A percentile compares a stretch with the other conserved stretches of the same genome.
Conservation (phyloP, 2,888 invertebrate genomes). For the Steinernema scapterisci region DNA sequence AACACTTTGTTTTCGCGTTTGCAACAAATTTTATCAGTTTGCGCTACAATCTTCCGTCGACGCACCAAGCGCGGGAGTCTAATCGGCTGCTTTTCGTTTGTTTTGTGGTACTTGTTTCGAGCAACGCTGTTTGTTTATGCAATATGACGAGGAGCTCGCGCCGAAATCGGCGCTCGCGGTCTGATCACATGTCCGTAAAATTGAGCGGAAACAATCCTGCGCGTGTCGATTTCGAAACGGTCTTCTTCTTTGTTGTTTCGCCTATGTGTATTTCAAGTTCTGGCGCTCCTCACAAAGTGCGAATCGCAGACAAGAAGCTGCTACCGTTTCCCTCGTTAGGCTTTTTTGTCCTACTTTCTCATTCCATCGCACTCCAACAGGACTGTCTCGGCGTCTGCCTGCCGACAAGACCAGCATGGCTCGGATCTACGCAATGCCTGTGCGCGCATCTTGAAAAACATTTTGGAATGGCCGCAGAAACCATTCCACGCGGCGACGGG, state of each 20-base stretch:
- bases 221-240: not conserved
- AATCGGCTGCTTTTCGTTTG: not conserved
- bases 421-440: not conserved
- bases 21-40: not conserved
- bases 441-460: not conserved
- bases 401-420: not conserved
- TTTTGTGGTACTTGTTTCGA: not conserved
- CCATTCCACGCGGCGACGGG: not conserved
- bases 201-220: not conserved
- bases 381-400: not conserved
- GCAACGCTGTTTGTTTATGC: slow-evolving; percentile 8
- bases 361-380: not conserved
- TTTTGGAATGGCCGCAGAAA: not conserved
- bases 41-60: too few species aligned
- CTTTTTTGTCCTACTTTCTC: not conserved
- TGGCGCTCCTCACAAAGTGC: not conserved
- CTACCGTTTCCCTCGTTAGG: not conserved
- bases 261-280: not conserved
- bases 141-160: not conserved
- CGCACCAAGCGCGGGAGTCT: too few species aligned
- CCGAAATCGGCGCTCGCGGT: not conserved
- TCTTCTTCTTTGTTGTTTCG: not conserved
- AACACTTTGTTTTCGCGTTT: not conserved
- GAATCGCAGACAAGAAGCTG: not conserved
- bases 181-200: slow-evolving; percentile 15